Evolutionary conservation across 2,113 vertebrate species (phyloP).

Genomic region (Physeter macrocephalus): DNA sequence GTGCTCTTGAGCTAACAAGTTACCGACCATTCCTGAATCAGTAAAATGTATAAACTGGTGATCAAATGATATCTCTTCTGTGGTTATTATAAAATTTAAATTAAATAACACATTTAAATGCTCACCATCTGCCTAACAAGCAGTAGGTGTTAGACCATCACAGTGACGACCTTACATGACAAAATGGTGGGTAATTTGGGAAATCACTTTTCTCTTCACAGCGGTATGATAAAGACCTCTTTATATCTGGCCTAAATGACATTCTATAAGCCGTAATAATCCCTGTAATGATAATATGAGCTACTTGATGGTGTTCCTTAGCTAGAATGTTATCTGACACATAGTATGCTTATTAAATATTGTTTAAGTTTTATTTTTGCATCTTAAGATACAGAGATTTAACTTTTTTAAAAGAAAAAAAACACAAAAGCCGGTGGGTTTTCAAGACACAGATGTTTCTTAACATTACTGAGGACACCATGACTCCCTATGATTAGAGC

Average conservation of each 20-base stretch:
- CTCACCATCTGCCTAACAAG: neutral
- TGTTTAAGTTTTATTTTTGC: neutral
- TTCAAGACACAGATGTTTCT: neutral
- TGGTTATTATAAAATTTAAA: neutral
- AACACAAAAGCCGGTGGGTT: neutral
- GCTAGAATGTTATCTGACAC: neutral
- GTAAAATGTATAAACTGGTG: neutral
- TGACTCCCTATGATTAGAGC: neutral
- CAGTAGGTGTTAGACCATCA: neutral
- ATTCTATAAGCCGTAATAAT: neutral
- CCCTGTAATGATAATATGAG: neutral
- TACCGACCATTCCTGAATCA: neutral
- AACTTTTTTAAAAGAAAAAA: neutral
- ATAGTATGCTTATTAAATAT: neutral
- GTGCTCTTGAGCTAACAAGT: neutral
- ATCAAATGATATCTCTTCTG: neutral
- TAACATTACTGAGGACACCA: neutral
- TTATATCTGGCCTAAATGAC: neutral
- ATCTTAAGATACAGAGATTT: neutral
- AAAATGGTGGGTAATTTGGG: neutral
- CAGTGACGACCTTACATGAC: neutral
- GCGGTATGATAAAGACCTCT: neutral
- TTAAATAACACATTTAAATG: slow-evolving; percentile 6
- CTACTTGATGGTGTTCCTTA: neutral
- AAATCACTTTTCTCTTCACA: neutral